phyloP scores from a whole-genome alignment of 2,797 vertebrate genomes.

The Mycteria americana region DNA sequence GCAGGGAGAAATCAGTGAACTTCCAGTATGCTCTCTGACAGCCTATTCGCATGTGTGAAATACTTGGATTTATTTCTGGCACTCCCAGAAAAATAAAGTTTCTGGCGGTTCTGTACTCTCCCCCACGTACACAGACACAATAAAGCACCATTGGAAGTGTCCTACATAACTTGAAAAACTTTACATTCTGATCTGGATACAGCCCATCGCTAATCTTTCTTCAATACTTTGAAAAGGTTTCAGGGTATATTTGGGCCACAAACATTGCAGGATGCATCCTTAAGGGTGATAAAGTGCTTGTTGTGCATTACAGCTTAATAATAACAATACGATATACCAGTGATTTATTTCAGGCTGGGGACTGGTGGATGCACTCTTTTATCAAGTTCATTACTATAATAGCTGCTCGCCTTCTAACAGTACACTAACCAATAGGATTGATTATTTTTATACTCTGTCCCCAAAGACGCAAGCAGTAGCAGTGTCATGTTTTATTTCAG shows the following conservation, averaged over 20 bases:
- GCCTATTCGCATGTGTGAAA: background rate
- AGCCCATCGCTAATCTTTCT: background rate
- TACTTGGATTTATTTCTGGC: background rate
- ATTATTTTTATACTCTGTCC: background rate
- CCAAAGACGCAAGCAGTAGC: background rate
- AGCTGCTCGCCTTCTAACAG: background rate
- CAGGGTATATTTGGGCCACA: background rate
- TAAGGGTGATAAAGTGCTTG: background rate
- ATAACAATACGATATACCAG: background rate
- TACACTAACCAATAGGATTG: background rate
- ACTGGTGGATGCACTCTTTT: background rate
- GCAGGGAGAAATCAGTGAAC: background rate
- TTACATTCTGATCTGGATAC: background rate
- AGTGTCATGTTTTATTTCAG: background rate
- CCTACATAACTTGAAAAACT: background rate
- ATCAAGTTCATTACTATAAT: background rate
- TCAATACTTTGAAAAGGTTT: background rate
- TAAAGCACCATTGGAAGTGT: background rate
- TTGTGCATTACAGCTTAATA: background rate
- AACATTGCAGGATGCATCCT: background rate
- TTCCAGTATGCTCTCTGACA: background rate
- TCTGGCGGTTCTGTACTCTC: background rate
- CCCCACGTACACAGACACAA: background rate
- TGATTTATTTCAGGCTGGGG: background rate
- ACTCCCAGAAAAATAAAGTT: background rate